Evolutionary conservation across 2,797 vertebrate species (phyloP).

Genomic region (Anas acuta): DNA sequence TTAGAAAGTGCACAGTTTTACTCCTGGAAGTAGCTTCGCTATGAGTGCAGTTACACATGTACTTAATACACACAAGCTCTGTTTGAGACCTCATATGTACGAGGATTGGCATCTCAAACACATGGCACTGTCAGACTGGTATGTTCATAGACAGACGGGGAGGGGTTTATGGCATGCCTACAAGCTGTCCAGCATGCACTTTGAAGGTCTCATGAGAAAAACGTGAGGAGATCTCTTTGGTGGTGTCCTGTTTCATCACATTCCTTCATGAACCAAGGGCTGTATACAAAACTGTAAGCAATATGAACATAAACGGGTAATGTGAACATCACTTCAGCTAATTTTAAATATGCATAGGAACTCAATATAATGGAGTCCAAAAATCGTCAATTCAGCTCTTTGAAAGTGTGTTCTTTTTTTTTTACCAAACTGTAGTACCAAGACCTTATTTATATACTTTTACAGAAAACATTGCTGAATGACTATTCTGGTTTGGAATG

Average conservation of each 20-base stretch:
- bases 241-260: neutral
- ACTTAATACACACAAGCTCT: neutral
- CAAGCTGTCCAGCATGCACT: fast-evolving
- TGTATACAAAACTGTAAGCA: neutral
- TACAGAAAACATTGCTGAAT: neutral
- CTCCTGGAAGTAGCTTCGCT: neutral
- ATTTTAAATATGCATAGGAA: neutral
- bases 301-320: neutral
- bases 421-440: neutral
- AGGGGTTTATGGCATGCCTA: neutral
- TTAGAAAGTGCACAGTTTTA: neutral
- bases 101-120: neutral
- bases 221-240: neutral
- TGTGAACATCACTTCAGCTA: neutral
- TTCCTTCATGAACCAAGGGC: neutral
- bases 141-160: neutral
- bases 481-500: neutral
- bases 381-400: neutral
- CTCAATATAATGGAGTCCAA: neutral
- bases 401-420: neutral
- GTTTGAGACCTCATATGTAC: fast-evolving
- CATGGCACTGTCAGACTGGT: fast-evolving
- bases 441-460: neutral
- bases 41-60: neutral
- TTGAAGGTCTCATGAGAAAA: neutral